Evolutionary conservation across 2,113 vertebrate genomes (phyloP).

Genomic region (Anas platyrhynchos): DNA sequence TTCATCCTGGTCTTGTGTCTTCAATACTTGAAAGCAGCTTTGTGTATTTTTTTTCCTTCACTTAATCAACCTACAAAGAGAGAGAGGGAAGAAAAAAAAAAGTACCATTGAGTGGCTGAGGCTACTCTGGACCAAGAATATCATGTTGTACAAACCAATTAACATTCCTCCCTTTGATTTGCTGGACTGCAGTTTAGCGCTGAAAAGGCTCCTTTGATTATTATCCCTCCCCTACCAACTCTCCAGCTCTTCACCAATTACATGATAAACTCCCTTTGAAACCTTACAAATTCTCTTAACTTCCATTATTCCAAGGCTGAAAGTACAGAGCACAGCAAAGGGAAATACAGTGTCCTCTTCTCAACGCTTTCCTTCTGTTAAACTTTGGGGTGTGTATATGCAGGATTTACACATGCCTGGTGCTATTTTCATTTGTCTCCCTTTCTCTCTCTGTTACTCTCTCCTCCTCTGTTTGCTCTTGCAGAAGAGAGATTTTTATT

Average conservation of each 20-base stretch:
- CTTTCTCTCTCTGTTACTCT: neutral
- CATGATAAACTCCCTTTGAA: neutral
- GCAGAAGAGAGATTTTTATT: constrained; percentile 26
- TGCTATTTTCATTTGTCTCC: neutral
- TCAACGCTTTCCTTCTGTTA: neutral
- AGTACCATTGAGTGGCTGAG: constrained; percentile 39
- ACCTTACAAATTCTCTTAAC: neutral
- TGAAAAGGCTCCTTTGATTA: constrained; percentile 42
- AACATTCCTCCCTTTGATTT: constrained; percentile 44
- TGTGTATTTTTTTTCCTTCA: constrained; percentile 32
- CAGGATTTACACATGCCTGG: neutral
- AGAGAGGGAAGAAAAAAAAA: neutral
- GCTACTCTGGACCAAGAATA: constrained; percentile 12
- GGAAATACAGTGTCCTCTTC: neutral
- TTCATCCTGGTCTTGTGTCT: constrained; percentile 72
- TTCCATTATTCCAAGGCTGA: neutral
- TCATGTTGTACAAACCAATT: constrained; percentile 42
- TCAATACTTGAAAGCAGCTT: constrained; percentile 59
- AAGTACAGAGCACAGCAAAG: neutral
- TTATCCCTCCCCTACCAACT: neutral
- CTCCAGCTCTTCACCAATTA: neutral
- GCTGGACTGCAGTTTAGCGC: neutral
- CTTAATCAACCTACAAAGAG: constrained; percentile 76
- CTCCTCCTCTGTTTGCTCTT: neutral
- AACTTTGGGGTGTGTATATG: neutral